Evolutionary conservation across 2,888 invertebrate genomes (phyloP), one percentile per base, ranked within the genome.

Genomic region (Gymnosoma rotundatum): DNA sequence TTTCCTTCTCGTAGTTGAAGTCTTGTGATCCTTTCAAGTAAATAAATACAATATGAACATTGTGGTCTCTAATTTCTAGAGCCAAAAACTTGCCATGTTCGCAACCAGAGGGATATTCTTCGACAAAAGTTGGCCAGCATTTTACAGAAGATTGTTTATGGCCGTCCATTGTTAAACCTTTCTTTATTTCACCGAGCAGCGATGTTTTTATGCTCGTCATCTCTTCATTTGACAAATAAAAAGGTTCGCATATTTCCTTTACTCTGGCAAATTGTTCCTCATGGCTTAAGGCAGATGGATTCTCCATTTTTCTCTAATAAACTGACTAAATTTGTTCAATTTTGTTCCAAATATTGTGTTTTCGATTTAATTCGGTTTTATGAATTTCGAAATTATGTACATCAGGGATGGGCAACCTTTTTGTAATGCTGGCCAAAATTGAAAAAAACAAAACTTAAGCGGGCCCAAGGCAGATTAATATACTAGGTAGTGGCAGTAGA

Each of bases 231-330:
- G 58, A 58, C 10, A 81, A 12, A 32, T 64, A 16, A 12, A 81
- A 64, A 12, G 36, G 16, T 4, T 56, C 18, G 50, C 81, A 81
- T 97, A 98, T 98, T 92, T 98, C 98, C 0, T 96, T 96, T 92
- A 98, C 98, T 88, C 98, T 95, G 74, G 98, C 93, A 86, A 98
- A 95, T 88, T 96, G 93, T 0, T 93, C 92, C 79, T 95, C 95
- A 32, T 56, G 32, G 16, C 20, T 56, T 66, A 58, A 64, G 5
- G 10, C 42, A 20, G 16, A 18, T 21, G 50, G 7, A 2, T 42
- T 16, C 18, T 21, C 67, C 67, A 69, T 73, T 60, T n/a, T 42
- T 18, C 32, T 7, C 16, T n/a, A 4, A n/a, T 48, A 48, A 48
- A 48, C 16, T 16, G 2, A 7, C 25, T 25, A 16, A 56, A 25